Evolutionary conservation across 2,888 invertebrate species (phyloP).

Genomic region (Heliconius ismenius): DNA sequence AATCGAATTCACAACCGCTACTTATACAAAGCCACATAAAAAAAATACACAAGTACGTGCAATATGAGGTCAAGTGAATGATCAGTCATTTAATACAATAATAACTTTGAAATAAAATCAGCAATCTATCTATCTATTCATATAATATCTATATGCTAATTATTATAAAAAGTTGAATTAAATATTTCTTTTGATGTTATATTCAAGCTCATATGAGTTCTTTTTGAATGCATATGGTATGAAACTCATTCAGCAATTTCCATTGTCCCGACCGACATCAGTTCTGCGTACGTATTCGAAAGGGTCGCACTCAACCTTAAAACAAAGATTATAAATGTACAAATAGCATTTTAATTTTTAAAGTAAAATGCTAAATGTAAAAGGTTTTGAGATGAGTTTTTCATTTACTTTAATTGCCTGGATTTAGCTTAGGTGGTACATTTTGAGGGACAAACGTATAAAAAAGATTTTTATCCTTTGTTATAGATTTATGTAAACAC

Average conservation of each 20-base stretch:
- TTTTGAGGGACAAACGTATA: background rate
- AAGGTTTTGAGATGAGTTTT: background rate
- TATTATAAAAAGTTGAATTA: background rate
- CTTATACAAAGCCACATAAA: background rate
- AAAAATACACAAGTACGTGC: background rate
- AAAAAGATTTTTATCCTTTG: background rate
- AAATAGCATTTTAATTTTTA: constrained; percentile 24
- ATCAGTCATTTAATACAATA: background rate
- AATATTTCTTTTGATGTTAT: constrained; percentile 28
- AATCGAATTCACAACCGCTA: background rate
- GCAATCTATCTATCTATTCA: too few relatives aligned
- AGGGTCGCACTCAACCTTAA: constrained; percentile 22
- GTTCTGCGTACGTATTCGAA: constrained; percentile 28
- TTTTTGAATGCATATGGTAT: constrained; percentile 43
- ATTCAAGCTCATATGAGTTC: constrained; percentile 33
- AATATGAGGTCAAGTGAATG: background rate
- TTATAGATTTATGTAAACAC: background rate
- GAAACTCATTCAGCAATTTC: constrained; percentile 47
- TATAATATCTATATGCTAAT: background rate
- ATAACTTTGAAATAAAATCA: background rate
- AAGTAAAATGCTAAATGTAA: constrained; percentile 8
- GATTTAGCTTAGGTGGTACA: background rate
- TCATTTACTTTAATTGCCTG: constrained; percentile 8
- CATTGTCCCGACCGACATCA: constrained; percentile 31
- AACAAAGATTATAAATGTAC: constrained; percentile 18